These are phyloP conservation scores for Lepilemur septentrionalis DNA, from an alignment of 2,797 vertebrate species.

Conservation along the genomic window DNA sequence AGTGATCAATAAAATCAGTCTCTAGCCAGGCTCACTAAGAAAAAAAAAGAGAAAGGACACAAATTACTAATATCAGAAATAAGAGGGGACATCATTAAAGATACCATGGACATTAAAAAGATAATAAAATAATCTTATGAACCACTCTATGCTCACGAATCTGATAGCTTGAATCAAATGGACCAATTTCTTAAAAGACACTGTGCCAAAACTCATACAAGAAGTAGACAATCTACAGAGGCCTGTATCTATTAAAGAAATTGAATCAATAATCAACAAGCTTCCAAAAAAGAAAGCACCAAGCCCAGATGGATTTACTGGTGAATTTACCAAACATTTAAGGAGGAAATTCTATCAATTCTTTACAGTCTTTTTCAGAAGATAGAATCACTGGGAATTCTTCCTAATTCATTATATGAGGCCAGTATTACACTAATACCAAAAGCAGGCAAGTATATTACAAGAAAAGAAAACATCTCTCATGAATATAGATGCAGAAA, in stretches of 20 bases:
- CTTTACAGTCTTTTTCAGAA: background rate
- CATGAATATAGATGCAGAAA: background rate
- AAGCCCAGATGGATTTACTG: background rate
- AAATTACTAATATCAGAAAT: background rate
- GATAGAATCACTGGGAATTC: background rate
- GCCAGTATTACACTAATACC: background rate
- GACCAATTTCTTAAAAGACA: background rate
- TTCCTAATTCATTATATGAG: background rate
- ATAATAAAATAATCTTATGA: background rate
- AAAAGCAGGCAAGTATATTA: background rate
- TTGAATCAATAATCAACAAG: background rate
- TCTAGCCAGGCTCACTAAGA: background rate
- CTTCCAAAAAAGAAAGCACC: background rate
- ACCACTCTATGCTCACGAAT: background rate
- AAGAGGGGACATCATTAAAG: background rate
- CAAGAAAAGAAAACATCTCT: background rate
- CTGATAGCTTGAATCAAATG: background rate
- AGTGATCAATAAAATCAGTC: background rate
- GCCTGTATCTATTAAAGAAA: background rate
- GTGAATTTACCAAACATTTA: background rate
- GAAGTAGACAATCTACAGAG: background rate
- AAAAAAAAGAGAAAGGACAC: background rate
- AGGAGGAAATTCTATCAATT: background rate
- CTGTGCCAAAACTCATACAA: background rate
- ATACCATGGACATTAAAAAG: background rate